These are phyloP conservation scores for Micrastur ruficollis DNA, from an alignment of 2,797 vertebrate genomes.

Conservation along the genomic window DNA sequence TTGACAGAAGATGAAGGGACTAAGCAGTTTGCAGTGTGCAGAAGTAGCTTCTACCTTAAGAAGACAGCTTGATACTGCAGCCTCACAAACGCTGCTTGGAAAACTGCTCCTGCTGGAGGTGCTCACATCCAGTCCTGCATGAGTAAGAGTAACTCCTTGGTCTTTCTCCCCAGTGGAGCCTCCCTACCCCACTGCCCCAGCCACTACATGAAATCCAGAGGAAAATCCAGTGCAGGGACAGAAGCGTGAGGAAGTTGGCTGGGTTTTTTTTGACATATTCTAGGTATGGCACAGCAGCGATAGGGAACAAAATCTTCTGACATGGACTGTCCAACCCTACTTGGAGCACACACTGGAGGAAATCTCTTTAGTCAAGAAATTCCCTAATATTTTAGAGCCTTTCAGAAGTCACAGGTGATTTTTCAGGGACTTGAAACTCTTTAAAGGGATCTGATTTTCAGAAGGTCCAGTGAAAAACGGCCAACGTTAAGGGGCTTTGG, in stretches of 20 bases:
- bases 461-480: background rate
- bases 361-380: background rate
- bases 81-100: background rate
- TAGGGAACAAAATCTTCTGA: background rate
- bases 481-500: background rate
- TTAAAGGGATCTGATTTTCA: background rate
- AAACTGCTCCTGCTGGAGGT: background rate
- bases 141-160: fast-evolving
- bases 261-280: too few relatives aligned
- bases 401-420: background rate
- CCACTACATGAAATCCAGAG: background rate
- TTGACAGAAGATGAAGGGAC: background rate
- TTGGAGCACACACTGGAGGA: fast-evolving
- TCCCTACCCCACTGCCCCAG: background rate
- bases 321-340: background rate
- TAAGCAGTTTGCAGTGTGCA: background rate
- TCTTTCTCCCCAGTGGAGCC: background rate
- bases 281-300: background rate
- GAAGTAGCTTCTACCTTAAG: background rate
- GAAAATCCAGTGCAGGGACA: background rate
- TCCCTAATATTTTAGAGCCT: background rate
- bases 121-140: background rate
- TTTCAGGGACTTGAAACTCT: background rate
- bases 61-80: background rate
- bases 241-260: background rate